Conservation (phyloP, 2,888 invertebrate genomes). For the Linnaemya tessellans region DNA sequence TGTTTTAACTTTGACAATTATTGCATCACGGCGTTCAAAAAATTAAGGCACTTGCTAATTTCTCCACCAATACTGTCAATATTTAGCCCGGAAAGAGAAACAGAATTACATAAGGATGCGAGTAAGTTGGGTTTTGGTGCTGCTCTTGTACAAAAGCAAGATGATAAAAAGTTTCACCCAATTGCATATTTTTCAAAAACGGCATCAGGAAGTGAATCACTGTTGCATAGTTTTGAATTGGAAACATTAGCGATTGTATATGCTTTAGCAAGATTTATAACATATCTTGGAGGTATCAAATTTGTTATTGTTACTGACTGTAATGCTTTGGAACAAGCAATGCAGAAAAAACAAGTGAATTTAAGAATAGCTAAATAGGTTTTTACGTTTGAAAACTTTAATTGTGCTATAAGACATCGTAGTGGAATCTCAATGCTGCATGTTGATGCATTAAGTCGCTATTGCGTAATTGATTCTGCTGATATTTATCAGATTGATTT, state of each 20-base stretch:
- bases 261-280: slow-evolving; percentile 59
- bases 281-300: slow-evolving; percentile 53
- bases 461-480: too few relatives aligned
- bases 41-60: slow-evolving; percentile 5
- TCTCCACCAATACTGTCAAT: slow-evolving; percentile 42
- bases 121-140: slow-evolving; percentile 55
- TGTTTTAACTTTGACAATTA: slow-evolving; percentile 10
- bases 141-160: slow-evolving; percentile 49
- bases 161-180: slow-evolving; percentile 56
- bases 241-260: slow-evolving; percentile 73
- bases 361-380: slow-evolving; percentile 61
- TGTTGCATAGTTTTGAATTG: slow-evolving; percentile 78
- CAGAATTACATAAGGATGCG: slow-evolving; percentile 56
- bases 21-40: slow-evolving; percentile 31
- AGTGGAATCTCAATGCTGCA: slow-evolving; percentile 37
- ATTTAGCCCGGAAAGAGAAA: slow-evolving; percentile 44
- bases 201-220: slow-evolving; percentile 46
- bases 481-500: too few relatives aligned
- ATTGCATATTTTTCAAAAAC: slow-evolving; percentile 51
- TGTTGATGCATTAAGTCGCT: slow-evolving; percentile 63
- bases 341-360: slow-evolving; percentile 60
- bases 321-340: slow-evolving; percentile 46
- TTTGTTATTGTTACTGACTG: slow-evolving; percentile 67
- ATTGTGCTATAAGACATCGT: slow-evolving; percentile 54
- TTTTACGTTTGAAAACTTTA: slow-evolving; percentile 58